Percentiles rank a stretch among this genome's conserved stretches.
Evolutionary conservation across 2,113 vertebrate genomes (phyloP).

Genomic region (Gracilinanus agilis): DNA sequence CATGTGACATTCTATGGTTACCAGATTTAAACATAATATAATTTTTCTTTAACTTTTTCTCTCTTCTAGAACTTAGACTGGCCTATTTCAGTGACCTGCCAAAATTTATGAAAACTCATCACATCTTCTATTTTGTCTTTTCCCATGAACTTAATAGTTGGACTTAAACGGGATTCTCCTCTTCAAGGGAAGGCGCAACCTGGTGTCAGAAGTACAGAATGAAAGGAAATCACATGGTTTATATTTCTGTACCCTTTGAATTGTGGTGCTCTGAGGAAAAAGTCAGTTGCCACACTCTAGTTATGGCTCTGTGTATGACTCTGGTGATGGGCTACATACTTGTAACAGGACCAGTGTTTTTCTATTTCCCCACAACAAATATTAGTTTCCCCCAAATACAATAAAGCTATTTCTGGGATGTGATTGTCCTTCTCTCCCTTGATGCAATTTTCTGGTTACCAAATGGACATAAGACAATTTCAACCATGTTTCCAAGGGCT

Average conservation of each 20-base stretch:
- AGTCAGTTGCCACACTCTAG: background rate
- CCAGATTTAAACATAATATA: conserved; percentile 37
- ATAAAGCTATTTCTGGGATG: background rate
- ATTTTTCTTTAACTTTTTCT: conserved; percentile 24
- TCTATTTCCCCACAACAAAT: background rate
- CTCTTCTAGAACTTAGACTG: conserved; percentile 34
- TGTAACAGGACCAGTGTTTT: background rate
- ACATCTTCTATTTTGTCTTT: background rate
- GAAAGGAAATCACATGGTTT: background rate
- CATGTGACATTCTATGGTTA: background rate
- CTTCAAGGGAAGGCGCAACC: background rate
- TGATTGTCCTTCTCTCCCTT: background rate
- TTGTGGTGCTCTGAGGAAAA: background rate
- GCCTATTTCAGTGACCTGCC: conserved; percentile 47
- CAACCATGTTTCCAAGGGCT: background rate
- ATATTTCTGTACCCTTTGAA: background rate
- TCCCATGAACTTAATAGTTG: conserved; percentile 1
- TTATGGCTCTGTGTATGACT: background rate
- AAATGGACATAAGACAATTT: background rate
- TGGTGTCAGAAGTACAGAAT: background rate
- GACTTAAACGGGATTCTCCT: background rate
- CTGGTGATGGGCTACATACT: background rate
- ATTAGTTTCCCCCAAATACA: background rate
- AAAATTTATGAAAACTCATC: conserved; percentile 33
- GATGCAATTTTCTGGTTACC: background rate